These are phyloP conservation scores for Hermetia illucens DNA, from an alignment of 1,140 invertebrate genomes.

Conservation along the genomic window DNA sequence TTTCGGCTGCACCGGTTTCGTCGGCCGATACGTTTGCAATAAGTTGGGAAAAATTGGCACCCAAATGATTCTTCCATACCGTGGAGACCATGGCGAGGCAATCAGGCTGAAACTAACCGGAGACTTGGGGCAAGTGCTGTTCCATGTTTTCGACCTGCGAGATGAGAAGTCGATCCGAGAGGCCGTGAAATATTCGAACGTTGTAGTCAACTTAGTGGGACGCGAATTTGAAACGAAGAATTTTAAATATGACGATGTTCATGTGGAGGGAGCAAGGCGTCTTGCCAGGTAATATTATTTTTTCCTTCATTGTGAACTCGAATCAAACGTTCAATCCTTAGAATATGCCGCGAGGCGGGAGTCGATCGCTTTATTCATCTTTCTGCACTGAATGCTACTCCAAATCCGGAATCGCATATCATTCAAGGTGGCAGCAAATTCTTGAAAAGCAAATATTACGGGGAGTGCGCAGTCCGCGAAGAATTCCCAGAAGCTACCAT, in stretches of 20 bases:
- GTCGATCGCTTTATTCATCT: slow-evolving; percentile 78
- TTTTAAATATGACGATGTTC: slow-evolving; percentile 67
- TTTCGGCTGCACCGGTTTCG: slow-evolving; percentile 81
- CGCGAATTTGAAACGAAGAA: slow-evolving; percentile 85
- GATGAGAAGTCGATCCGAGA: slow-evolving; percentile 83
- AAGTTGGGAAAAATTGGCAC: slow-evolving; percentile 74
- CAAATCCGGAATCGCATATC: slow-evolving; percentile 48
- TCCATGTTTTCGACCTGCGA: slow-evolving; percentile 66
- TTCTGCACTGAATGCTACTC: slow-evolving; percentile 56
- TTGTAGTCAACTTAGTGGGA: slow-evolving; percentile 93
- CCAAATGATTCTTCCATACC: slow-evolving; percentile 84
- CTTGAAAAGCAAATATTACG: slow-evolving; percentile 59
- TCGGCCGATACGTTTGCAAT: slow-evolving; percentile 77
- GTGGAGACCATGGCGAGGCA: slow-evolving; percentile 70
- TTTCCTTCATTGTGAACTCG: background rate
- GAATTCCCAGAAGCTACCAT: slow-evolving; percentile 95
- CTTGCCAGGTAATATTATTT: slow-evolving; percentile 43
- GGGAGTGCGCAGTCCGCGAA: slow-evolving; percentile 76
- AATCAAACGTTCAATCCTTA: slow-evolving; percentile 18
- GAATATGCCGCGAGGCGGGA: slow-evolving; percentile 55
- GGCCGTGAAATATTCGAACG: slow-evolving; percentile 88
- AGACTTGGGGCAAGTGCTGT: slow-evolving; percentile 93
- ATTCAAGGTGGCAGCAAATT: slow-evolving; percentile 49
- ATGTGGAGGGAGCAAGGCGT: slow-evolving; percentile 55
- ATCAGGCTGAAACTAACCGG: slow-evolving; percentile 67